Percentiles rank a stretch among this genome's conserved stretches.
phyloP scores from a whole-genome alignment of 2,797 vertebrate genomes.

The Alauda arvensis region DNA sequence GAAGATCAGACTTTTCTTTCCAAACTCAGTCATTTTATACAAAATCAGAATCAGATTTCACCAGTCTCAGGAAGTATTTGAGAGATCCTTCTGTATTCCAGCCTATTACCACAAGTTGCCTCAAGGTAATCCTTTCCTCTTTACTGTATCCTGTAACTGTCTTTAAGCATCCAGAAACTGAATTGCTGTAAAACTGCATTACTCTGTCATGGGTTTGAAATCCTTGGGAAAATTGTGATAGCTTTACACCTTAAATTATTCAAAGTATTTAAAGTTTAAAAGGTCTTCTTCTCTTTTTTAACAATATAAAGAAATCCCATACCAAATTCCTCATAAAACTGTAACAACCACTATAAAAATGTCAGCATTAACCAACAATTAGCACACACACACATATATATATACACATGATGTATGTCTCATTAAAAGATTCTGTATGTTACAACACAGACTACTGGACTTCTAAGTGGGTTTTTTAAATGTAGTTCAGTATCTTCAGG shows the following conservation, averaged over 20 bases:
- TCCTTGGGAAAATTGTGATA: background rate
- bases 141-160: background rate
- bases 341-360: background rate
- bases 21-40: background rate
- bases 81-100: background rate
- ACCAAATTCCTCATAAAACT: background rate
- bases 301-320: background rate
- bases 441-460: background rate
- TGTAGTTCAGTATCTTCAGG: background rate
- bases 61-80: background rate
- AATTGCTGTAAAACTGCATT: background rate
- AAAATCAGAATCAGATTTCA: background rate
- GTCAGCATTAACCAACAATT: background rate
- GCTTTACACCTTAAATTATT: background rate
- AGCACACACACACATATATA: background rate
- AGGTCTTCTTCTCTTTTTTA: background rate
- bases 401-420: background rate
- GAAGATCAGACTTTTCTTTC: background rate
- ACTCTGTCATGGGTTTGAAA: background rate
- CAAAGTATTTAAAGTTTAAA: background rate
- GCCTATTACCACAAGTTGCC: background rate
- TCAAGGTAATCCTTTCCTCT: background rate
- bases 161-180: background rate
- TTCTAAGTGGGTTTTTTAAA: background rate
- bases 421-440: background rate